Evolutionary conservation across 2,888 invertebrate species (phyloP).

Genomic region (Pseudococcus longispinus): DNA sequence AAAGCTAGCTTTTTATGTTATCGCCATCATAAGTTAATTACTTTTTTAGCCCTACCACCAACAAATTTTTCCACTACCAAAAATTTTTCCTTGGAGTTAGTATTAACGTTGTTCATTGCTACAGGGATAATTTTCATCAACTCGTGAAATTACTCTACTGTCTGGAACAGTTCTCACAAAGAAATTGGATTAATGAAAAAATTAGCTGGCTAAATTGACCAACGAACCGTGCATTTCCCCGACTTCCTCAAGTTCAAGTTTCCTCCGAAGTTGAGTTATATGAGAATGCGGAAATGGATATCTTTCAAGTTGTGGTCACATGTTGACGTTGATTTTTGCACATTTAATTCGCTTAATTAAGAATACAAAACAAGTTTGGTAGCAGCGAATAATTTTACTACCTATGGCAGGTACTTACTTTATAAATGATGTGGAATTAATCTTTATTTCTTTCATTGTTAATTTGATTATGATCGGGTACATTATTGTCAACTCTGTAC

Average conservation of each 20-base stretch:
- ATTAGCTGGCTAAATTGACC: background rate
- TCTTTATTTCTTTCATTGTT: no score
- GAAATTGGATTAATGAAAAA: background rate
- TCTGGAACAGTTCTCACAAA: background rate
- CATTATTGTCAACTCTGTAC: no score
- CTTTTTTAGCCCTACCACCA: background rate
- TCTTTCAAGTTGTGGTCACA: background rate
- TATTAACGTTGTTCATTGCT: background rate
- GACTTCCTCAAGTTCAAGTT: background rate
- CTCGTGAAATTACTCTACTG: background rate
- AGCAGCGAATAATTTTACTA: background rate
- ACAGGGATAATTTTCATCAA: background rate
- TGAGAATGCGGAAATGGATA: background rate
- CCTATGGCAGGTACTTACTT: background rate
- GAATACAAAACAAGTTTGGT: background rate
- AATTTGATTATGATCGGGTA: no score
- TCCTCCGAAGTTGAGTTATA: background rate
- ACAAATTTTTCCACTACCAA: background rate
- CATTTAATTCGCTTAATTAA: background rate
- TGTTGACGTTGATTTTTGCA: background rate
- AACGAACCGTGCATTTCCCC: conserved; percentile 12
- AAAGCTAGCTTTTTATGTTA: background rate
- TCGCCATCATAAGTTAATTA: background rate
- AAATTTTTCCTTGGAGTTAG: background rate
- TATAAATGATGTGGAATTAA: background rate